Evolutionary conservation across 1,140 invertebrate genomes (phyloP).

Genomic region (Solenopsis fugax): DNA sequence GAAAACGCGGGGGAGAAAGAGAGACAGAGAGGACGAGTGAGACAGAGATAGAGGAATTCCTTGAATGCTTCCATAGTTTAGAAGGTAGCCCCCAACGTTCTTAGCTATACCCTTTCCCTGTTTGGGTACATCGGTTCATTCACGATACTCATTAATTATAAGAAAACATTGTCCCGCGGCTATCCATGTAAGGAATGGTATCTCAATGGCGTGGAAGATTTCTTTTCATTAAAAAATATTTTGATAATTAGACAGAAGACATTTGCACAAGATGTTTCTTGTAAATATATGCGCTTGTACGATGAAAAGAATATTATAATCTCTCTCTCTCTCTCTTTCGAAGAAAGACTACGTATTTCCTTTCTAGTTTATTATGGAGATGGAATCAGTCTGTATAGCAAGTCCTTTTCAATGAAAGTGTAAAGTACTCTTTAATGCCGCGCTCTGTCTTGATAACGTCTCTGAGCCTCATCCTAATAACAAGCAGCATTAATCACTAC

Average conservation of each 20-base stretch:
- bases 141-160: conserved; percentile 85
- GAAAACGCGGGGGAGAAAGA: background rate
- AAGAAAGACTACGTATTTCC: background rate
- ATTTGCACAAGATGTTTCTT: background rate
- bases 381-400: background rate
- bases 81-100: conserved; percentile 80
- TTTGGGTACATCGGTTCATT: conserved; percentile 83
- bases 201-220: conserved; percentile 41
- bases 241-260: background rate
- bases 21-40: conserved; percentile 54
- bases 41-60: conserved; percentile 76
- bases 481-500: conserved; percentile 80
- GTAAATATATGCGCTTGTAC: background rate
- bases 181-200: conserved; percentile 71
- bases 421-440: conserved; percentile 56
- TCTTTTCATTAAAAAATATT: background rate
- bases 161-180: conserved; percentile 83
- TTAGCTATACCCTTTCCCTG: conserved; percentile 82
- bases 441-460: conserved; percentile 73
- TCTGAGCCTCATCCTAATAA: conserved; percentile 80
- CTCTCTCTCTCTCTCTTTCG: background rate
- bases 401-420: conserved; percentile 51
- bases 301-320: background rate
- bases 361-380: conserved; percentile 12
- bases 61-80: conserved; percentile 80